These are phyloP conservation scores for Nematolebias whitei DNA, from an alignment of 2,113 vertebrate species.

Conservation along the genomic window DNA sequence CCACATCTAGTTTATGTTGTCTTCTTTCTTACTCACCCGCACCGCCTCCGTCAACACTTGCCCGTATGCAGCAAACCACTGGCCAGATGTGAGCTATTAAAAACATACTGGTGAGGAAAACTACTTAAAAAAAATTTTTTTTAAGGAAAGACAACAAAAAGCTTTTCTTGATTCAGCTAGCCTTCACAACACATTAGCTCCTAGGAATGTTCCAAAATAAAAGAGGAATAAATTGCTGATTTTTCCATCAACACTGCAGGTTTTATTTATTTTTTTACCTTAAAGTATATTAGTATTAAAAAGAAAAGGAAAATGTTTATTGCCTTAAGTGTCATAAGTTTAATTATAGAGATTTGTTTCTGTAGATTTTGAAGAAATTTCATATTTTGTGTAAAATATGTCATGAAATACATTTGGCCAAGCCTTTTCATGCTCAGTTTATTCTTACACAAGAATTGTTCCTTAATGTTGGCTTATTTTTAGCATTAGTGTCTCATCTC, in stretches of 20 bases:
- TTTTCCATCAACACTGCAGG: conserved; percentile 38
- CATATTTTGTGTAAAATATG: background rate
- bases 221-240: conserved; percentile 16
- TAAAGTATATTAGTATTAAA: conserved; percentile 3
- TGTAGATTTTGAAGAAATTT: background rate
- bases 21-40: conserved; percentile 26
- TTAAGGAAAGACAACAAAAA: conserved; percentile 35
- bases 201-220: conserved; percentile 56
- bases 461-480: conserved; percentile 3
- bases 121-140: conserved; percentile 42
- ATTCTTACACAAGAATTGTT: background rate
- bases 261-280: conserved; percentile 7
- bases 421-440: background rate
- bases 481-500: background rate
- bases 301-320: background rate
- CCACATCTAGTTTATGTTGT: conserved; percentile 33
- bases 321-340: no score
- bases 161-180: conserved; percentile 1
- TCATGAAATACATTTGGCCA: background rate
- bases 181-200: conserved; percentile 32
- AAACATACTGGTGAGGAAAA: conserved; percentile 33
- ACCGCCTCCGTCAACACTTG: conserved; percentile 36
- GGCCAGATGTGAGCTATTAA: conserved; percentile 64
- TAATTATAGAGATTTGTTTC: background rate
- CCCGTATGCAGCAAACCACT: conserved; percentile 45